phyloP scores from a whole-genome alignment of 2,888 invertebrate species.

The Drosophila algonquin region DNA sequence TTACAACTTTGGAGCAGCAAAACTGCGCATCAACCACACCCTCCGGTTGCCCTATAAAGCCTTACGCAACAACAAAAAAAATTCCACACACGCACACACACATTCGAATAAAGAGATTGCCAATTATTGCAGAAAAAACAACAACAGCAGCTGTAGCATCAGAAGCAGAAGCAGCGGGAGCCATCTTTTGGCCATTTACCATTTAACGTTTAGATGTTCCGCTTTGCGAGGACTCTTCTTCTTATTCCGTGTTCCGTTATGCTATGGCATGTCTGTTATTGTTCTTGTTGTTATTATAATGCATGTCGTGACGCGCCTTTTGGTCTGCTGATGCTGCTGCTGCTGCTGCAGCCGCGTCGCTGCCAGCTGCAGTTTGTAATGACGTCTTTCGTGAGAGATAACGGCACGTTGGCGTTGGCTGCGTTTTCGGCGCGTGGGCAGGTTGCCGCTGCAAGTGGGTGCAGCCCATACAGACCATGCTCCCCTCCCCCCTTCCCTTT shows the following conservation, averaged over 20 bases:
- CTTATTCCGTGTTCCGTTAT: constrained; percentile 5
- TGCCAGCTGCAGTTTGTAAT: constrained; percentile 61
- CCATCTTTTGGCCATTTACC: constrained; percentile 50
- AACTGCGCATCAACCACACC: constrained; percentile 53
- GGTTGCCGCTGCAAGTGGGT: constrained; percentile 7
- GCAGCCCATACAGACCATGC: background rate
- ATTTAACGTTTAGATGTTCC: constrained; percentile 20
- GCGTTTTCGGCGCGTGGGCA: constrained; percentile 47
- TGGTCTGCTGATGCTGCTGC: constrained; percentile 37
- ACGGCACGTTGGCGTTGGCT: constrained; percentile 34
- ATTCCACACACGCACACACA: constrained; percentile 9
- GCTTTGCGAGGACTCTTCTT: constrained; percentile 5
- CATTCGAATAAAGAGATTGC: constrained; percentile 37
- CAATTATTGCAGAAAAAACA: constrained; percentile 59
- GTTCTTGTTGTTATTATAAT: constrained; percentile 16
- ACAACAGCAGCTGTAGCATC: constrained; percentile 20
- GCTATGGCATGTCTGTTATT: background rate
- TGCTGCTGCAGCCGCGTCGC: constrained; percentile 16
- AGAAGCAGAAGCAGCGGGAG: constrained; percentile 3
- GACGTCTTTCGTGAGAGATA: constrained; percentile 66
- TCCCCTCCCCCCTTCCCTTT: constrained; percentile 12
- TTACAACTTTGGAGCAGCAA: background rate
- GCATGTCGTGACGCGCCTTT: constrained; percentile 51
- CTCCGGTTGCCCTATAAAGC: constrained; percentile 82
- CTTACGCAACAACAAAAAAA: constrained; percentile 75